A percentile compares a stretch with the other conserved stretches of the same genome.
Conservation (phyloP, 2,888 invertebrate species). For the Lepeophtheirus nordmannii region DNA sequence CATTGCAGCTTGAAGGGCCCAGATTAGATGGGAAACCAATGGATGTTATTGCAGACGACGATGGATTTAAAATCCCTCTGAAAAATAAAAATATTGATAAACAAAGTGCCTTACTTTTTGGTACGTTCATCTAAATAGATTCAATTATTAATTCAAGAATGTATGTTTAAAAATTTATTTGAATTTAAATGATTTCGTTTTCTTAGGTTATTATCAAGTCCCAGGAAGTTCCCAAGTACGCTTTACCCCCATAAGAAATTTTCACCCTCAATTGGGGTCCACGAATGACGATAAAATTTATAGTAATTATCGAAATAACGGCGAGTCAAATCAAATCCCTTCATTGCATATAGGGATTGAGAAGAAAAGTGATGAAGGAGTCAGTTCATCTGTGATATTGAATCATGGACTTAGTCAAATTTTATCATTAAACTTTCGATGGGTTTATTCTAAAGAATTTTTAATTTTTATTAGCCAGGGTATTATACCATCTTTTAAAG, state of each 20-base stretch:
- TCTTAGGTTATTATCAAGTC: constrained; percentile 31
- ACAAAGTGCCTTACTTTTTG: neutral
- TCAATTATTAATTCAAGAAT: too few species aligned
- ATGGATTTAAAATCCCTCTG: constrained; percentile 11
- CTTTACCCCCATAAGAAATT: too few species aligned
- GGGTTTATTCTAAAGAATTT: constrained; percentile 7
- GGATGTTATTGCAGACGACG: constrained; percentile 7
- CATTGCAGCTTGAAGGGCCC: constrained; percentile 60
- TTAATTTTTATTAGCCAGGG: neutral
- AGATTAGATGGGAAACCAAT: neutral
- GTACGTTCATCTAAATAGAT: neutral
- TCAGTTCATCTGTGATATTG: too few species aligned
- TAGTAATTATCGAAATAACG: too few species aligned
- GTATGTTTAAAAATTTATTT: too few species aligned
- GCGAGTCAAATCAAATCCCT: too few species aligned
- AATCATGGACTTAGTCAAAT: constrained; percentile 2
- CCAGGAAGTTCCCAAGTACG: constrained; percentile 28
- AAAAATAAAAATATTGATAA: too few species aligned
- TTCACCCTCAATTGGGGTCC: too few species aligned
- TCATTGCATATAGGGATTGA: too few species aligned
- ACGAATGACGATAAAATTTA: too few species aligned
- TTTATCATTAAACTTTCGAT: constrained; percentile 4
- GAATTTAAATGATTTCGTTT: constrained; percentile 16
- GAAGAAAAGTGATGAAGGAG: too few species aligned
- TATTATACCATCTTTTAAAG: neutral